A percentile compares a stretch with the other conserved stretches of the same genome.
These are phyloP conservation scores for Alcis repandata DNA, from an alignment of 2,888 invertebrate genomes.

Conservation along the genomic window DNA sequence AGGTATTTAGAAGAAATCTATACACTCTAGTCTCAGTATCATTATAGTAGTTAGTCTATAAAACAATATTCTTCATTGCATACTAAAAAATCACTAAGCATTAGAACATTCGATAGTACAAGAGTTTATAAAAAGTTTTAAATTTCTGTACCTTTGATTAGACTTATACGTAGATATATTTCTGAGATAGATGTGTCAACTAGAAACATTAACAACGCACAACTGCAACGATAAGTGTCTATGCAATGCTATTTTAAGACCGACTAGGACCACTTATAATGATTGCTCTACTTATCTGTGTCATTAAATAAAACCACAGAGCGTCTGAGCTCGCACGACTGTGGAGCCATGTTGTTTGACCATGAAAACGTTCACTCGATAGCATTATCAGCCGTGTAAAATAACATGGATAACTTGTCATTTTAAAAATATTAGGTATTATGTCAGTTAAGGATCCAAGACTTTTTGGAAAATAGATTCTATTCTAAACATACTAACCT, in stretches of 20 bases:
- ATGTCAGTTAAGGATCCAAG: too few relatives aligned
- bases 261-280: not conserved
- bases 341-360: conserved; percentile 16
- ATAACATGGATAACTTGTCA: conserved; percentile 2
- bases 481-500: too few relatives aligned
- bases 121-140: too few relatives aligned
- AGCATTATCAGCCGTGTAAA: conserved; percentile 16
- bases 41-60: too few relatives aligned
- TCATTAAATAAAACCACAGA: conserved; percentile 22
- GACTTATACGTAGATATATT: not conserved
- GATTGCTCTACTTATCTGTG: conserved; percentile 4
- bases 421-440: too few relatives aligned
- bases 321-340: not conserved
- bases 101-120: too few relatives aligned
- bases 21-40: too few relatives aligned
- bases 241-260: conserved; percentile 2
- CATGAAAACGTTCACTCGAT: conserved; percentile 20
- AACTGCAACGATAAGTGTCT: not conserved
- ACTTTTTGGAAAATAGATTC: too few relatives aligned
- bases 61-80: too few relatives aligned
- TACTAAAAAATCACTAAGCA: too few relatives aligned
- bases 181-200: not conserved
- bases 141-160: too few relatives aligned
- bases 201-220: not conserved
- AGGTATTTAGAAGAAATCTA: too few relatives aligned